phyloP scores from a whole-genome alignment of 2,113 vertebrate genomes.

The Gallinago paraguaiae region DNA sequence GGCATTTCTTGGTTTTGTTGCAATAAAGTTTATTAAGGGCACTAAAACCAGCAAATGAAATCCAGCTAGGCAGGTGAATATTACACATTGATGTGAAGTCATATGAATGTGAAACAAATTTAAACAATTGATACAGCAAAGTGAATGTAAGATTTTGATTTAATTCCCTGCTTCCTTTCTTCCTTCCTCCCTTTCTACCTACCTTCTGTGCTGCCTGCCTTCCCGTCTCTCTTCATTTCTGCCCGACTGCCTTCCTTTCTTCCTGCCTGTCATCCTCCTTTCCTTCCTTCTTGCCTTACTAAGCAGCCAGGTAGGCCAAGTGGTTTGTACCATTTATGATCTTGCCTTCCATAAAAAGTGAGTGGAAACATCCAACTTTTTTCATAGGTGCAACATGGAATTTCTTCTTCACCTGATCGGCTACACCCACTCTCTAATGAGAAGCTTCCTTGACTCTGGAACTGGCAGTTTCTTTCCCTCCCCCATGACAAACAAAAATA shows the following conservation, averaged over 20 bases:
- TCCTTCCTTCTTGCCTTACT: background rate
- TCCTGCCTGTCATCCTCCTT: background rate
- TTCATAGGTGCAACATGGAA: background rate
- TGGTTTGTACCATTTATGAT: background rate
- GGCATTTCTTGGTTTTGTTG: background rate
- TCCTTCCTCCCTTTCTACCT: background rate
- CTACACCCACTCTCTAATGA: background rate
- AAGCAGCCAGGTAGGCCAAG: background rate
- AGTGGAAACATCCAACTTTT: background rate
- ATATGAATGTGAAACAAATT: background rate
- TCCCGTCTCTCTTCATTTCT: background rate
- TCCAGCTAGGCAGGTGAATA: background rate
- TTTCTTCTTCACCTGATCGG: background rate
- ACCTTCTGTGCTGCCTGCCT: background rate
- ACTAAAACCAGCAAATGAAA: background rate
- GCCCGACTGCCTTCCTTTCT: background rate
- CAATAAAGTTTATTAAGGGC: background rate
- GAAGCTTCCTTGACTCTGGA: background rate
- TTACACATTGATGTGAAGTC: background rate
- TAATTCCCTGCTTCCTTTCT: background rate
- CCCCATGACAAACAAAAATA: background rate
- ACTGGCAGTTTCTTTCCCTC: background rate
- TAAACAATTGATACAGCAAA: background rate
- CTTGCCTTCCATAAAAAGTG: background rate
- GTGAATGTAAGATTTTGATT: background rate